These are phyloP conservation scores for Piaya cayana DNA, from an alignment of 2,113 vertebrate genomes.

Conservation along the genomic window DNA sequence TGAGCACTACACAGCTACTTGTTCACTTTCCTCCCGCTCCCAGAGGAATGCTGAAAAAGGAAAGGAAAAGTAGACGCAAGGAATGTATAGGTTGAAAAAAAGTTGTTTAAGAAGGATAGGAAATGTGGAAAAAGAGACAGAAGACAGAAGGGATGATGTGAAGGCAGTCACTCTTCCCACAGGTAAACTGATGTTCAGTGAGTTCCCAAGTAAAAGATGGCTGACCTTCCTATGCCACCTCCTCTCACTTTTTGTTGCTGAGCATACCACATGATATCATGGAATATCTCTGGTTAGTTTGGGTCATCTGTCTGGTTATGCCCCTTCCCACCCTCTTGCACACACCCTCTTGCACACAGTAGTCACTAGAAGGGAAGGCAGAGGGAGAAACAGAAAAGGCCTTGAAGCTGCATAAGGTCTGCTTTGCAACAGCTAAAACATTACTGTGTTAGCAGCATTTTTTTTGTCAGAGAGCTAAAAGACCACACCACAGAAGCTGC, in stretches of 20 bases:
- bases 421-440: background rate
- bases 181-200: fast-evolving
- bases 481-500: background rate
- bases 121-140: background rate
- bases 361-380: background rate
- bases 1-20: background rate
- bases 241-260: background rate
- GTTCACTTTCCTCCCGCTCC: fast-evolving
- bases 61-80: background rate
- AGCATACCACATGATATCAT: background rate
- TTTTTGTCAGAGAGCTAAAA: background rate
- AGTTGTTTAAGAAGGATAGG: background rate
- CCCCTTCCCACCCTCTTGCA: background rate
- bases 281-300: background rate
- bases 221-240: background rate
- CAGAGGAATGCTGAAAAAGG: background rate
- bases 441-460: background rate
- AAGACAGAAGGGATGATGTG: background rate
- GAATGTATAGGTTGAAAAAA: background rate
- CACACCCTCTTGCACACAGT: no score
- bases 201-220: background rate
- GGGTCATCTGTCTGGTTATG: background rate
- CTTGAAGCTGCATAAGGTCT: background rate
- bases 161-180: background rate
- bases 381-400: background rate